Base-by-base conservation (phyloP, 2,888 invertebrate genomes). In the Anorthoa munda region DNA sequence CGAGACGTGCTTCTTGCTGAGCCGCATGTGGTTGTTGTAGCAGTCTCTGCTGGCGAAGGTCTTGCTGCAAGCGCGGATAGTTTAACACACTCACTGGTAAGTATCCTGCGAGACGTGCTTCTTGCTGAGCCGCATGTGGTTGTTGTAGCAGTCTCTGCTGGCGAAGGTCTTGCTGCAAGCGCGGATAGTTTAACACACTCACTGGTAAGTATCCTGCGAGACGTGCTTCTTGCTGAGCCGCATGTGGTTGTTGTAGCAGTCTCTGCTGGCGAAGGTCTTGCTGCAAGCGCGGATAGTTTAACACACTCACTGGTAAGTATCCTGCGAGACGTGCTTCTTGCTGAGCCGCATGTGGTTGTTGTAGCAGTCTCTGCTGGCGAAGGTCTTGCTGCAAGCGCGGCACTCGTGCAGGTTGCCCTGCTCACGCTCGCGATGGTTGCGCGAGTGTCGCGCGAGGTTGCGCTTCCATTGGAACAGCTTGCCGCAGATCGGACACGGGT, bases 391-490 rank as follows among this genome's bases (percentile, higher is more conserved):
- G 86, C 96, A 96, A 12, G 92, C 92, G 13, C 93, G 80, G 46
- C 93, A 93, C 85, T 93, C 93, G 90, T 95, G 93, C 39, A 89
- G 70, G 4, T 90, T 92, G 21, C 96, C 96, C 0, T 90, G 90
- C 39, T 90, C 94, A 0, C 90, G 74, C 78, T 95, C 95, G 3
- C 93, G 84, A 72, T 96, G 96, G 85, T 93, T 94, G n/a, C 95
- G 88, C 1, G 92, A 86, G 84, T 96, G 96, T 0, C 96, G 88
- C 0, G 95, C 93, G 0, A 96, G 89, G 86, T 96, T 96, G 0
- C 96, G 88, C 69, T 95, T 95, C 96, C 96, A 96, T 55, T 94
- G 94, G 91, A 96, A 96, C 75, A 93, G 88, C 59, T 95, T 96
- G 26, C 95, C 95, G 88, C 96, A 96, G 0, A 91, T 92, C 0